Evolutionary conservation across 2,888 invertebrate genomes (phyloP).

Genomic region (Zeuzera pyrina): DNA sequence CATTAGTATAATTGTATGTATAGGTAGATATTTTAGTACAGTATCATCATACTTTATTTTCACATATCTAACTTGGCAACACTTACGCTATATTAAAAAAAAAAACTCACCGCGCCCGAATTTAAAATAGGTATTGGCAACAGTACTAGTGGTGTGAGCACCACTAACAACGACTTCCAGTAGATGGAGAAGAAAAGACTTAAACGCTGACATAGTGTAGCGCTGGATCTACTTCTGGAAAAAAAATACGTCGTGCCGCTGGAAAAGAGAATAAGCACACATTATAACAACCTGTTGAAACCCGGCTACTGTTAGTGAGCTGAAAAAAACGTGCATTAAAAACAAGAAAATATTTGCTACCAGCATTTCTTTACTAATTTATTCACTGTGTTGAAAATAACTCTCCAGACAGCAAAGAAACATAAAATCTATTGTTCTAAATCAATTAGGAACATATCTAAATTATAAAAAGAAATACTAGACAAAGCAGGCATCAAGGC

Average conservation of each 20-base stretch:
- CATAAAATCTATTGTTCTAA: too few species aligned
- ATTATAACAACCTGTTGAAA: conserved; percentile 18
- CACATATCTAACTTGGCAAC: background rate
- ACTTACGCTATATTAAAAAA: background rate
- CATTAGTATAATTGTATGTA: too few species aligned
- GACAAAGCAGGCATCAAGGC: too few species aligned
- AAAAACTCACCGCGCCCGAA: conserved; percentile 61
- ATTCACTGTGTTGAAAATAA: too few species aligned
- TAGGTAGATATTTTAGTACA: too few species aligned
- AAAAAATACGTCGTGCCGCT: conserved; percentile 63
- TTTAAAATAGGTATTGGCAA: conserved; percentile 78
- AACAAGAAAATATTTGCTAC: too few species aligned
- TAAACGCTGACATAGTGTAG: conserved; percentile 45
- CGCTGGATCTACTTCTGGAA: conserved; percentile 45
- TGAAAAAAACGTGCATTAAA: conserved; percentile 16
- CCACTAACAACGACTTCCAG: conserved; percentile 82
- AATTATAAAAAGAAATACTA: too few species aligned
- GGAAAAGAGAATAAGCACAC: conserved; percentile 30
- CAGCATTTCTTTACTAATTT: too few species aligned
- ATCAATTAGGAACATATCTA: too few species aligned
- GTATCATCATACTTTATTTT: background rate
- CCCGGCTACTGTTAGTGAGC: conserved; percentile 18
- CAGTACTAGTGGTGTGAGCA: conserved; percentile 78
- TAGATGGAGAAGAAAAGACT: conserved; percentile 75
- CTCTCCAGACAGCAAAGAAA: too few species aligned